Conservation (phyloP, 2,888 invertebrate genomes). For the Trachelus troglodyta region DNA sequence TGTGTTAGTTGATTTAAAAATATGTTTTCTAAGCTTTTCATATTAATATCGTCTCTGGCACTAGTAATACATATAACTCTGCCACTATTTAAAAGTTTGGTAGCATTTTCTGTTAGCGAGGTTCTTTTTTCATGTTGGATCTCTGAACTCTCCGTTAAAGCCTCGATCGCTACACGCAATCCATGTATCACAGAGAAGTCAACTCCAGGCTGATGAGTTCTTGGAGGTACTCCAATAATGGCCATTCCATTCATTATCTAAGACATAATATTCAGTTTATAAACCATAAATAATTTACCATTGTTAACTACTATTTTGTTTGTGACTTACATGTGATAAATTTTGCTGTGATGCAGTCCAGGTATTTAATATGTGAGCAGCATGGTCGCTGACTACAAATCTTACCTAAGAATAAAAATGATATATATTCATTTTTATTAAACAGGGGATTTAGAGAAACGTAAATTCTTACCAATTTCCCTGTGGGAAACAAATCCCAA, state of each 20-base stretch:
- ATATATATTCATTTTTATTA: neutral
- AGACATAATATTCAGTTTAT: neutral
- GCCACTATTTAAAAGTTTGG: conserved; percentile 72
- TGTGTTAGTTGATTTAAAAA: conserved; percentile 84
- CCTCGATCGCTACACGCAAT: conserved; percentile 86
- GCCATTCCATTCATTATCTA: conserved; percentile 87
- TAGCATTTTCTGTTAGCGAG: conserved; percentile 65
- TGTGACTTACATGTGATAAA: conserved; percentile 79
- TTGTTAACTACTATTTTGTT: neutral
- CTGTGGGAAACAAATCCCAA: conserved; percentile 95
- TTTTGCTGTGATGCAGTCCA: conserved; percentile 89
- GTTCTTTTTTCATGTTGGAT: conserved; percentile 74
- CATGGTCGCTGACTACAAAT: conserved; percentile 89
- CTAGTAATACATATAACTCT: conserved; percentile 92
- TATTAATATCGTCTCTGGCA: conserved; percentile 87
- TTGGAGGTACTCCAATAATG: conserved; percentile 82
- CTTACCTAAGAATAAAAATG: conserved; percentile 73
- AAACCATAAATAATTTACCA: neutral
- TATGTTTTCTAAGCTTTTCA: conserved; percentile 88
- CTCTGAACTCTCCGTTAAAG: conserved; percentile 84
- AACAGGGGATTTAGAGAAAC: conserved; percentile 3
- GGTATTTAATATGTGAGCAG: conserved; percentile 85
- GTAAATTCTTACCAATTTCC: conserved; percentile 77
- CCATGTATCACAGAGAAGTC: conserved; percentile 84
- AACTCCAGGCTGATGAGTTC: conserved; percentile 70